A percentile compares a stretch with the other conserved stretches of the same genome.
phyloP scores from a whole-genome alignment of 2,888 invertebrate genomes.

The Herminia tarsipennalis region DNA sequence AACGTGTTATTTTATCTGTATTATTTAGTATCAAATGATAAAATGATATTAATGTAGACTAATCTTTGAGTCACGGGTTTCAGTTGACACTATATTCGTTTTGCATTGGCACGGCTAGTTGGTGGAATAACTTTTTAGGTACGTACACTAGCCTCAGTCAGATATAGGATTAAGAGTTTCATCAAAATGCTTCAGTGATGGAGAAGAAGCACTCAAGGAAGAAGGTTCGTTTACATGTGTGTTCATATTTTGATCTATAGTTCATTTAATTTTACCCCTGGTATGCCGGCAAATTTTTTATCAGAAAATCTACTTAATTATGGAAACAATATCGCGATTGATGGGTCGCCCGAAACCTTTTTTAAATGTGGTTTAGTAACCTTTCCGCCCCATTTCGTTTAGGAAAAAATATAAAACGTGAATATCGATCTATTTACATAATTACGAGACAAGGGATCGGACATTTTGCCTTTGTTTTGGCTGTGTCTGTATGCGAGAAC shows the following conservation, averaged over 20 bases:
- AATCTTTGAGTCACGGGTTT: too few relatives aligned
- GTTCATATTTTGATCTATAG: background rate
- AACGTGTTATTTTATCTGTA: too few relatives aligned
- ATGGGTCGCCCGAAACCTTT: conserved; percentile 30
- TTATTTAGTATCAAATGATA: too few relatives aligned
- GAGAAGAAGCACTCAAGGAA: too few relatives aligned
- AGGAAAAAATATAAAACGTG: conserved; percentile 16
- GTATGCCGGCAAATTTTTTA: conserved; percentile 9
- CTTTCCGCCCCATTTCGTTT: conserved; percentile 17
- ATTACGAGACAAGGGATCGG: conserved; percentile 3
- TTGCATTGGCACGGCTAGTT: too few relatives aligned
- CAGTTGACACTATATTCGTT: too few relatives aligned
- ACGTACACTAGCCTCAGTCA: too few relatives aligned
- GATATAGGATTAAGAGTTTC: too few relatives aligned
- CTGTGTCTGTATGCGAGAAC: background rate
- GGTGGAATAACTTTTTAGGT: too few relatives aligned
- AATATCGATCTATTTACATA: conserved; percentile 26
- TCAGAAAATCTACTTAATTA: conserved; percentile 36
- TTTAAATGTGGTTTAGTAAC: conserved; percentile 38
- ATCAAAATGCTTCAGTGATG: too few relatives aligned
- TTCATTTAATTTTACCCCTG: background rate
- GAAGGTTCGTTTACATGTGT: too few relatives aligned
- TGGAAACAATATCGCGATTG: conserved; percentile 36
- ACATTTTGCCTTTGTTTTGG: background rate
- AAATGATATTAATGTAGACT: too few relatives aligned